Conservation (phyloP, 2,113 vertebrate species). For the Suncus etruscus region DNA sequence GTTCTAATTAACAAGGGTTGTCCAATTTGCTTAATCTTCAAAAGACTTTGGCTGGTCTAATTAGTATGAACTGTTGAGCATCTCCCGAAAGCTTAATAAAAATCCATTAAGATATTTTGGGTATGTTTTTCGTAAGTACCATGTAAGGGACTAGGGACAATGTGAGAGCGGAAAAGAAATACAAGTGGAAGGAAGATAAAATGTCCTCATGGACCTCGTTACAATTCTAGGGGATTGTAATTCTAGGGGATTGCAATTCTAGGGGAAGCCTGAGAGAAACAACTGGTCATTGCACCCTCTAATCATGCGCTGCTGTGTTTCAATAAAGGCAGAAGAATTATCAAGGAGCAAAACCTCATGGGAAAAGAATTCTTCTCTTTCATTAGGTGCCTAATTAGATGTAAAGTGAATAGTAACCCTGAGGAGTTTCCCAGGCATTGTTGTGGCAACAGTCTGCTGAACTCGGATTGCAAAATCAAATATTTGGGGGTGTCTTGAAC, state of each 20-base stretch:
- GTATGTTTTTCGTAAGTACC: constrained; percentile 54
- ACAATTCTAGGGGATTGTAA: not conserved
- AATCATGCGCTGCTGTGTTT: constrained; percentile 63
- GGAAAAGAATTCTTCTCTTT: constrained; percentile 75
- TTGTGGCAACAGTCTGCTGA: constrained; percentile 75
- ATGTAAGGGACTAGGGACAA: constrained; percentile 23
- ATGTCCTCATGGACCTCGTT: not conserved
- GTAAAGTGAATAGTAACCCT: constrained; percentile 79
- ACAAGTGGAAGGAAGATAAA: not conserved
- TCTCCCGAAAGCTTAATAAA: constrained; percentile 85
- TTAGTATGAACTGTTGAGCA: constrained; percentile 89
- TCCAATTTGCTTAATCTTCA: constrained; percentile 94
- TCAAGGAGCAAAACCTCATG: constrained; percentile 67
- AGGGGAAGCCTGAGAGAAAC: constrained; percentile 51
- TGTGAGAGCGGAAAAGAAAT: not conserved
- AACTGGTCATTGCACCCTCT: constrained; percentile 42
- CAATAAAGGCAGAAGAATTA: constrained; percentile 70
- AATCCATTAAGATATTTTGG: constrained; percentile 73
- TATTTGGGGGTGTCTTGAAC: constrained; percentile 79
- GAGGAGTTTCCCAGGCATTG: constrained; percentile 68
- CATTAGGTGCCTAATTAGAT: constrained; percentile 81
- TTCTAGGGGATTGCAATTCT: not conserved
- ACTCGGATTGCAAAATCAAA: constrained; percentile 81
- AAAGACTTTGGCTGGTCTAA: constrained; percentile 89
- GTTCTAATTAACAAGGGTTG: constrained; percentile 95